phyloP scores from a whole-genome alignment of 2,888 invertebrate species.

The Hymenopus coronatus region DNA sequence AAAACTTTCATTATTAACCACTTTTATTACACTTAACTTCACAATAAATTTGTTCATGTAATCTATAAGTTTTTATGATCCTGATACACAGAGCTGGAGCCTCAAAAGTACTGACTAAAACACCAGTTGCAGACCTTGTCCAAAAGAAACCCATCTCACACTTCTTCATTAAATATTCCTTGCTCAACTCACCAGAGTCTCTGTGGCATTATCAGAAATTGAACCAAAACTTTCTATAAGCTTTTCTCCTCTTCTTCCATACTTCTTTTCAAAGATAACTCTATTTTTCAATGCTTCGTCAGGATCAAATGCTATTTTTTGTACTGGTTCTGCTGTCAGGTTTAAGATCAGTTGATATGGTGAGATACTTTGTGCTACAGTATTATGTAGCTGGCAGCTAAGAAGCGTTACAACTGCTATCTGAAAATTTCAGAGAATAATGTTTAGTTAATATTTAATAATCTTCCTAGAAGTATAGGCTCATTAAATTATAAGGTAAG shows the following conservation, averaged over 20 bases:
- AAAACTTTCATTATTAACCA: too few relatives aligned
- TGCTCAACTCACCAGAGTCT: background rate
- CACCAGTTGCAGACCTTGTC: too few relatives aligned
- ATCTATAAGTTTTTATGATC: too few relatives aligned
- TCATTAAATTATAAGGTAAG: too few relatives aligned
- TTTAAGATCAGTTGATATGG: background rate
- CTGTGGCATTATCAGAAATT: background rate
- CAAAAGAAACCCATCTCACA: too few relatives aligned
- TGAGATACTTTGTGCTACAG: background rate
- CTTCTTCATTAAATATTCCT: background rate
- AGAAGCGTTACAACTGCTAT: background rate
- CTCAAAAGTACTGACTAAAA: too few relatives aligned
- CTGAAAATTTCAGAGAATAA: background rate
- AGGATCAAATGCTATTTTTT: slow-evolving; percentile 34
- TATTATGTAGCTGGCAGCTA: background rate
- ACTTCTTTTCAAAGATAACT: slow-evolving; percentile 37
- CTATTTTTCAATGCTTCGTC: slow-evolving; percentile 37
- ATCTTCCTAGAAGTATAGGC: too few relatives aligned
- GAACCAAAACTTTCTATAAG: slow-evolving; percentile 20
- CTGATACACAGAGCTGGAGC: too few relatives aligned
- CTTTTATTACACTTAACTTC: too few relatives aligned
- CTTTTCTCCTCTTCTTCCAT: slow-evolving; percentile 32
- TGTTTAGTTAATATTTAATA: too few relatives aligned
- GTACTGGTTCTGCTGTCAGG: background rate
- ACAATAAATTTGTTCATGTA: too few relatives aligned